Evolutionary conservation across 2,797 vertebrate species (phyloP).

Genomic region (Distichodus sexfasciatus): DNA sequence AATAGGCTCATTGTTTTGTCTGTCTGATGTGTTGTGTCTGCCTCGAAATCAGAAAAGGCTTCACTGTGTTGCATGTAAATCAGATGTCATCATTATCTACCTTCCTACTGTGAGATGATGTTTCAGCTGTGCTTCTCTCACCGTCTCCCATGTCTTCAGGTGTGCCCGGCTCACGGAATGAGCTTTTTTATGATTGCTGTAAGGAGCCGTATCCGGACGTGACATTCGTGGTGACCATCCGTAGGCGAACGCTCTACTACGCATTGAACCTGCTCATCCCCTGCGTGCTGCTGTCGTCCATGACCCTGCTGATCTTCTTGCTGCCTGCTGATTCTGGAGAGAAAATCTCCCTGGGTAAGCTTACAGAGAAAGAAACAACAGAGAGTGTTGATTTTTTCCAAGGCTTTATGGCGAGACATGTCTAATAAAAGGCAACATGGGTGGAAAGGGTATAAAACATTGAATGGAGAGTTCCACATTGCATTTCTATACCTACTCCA

Average conservation of each 20-base stretch:
- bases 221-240: conserved; percentile 76
- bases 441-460: not conserved
- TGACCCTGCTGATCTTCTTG: conserved; percentile 80
- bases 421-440: too few relatives aligned
- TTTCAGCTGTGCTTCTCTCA: not conserved
- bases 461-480: not conserved
- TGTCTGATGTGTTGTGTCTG: too few relatives aligned
- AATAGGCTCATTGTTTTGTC: too few relatives aligned
- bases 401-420: too few relatives aligned
- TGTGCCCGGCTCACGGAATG: conserved; percentile 71
- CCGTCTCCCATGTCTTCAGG: conserved; percentile 56
- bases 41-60: too few relatives aligned
- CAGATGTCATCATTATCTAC: too few relatives aligned
- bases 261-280: conserved; percentile 80
- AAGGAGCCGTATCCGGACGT: conserved; percentile 80
- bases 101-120: not conserved
- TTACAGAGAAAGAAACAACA: conserved; percentile 62
- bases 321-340: conserved; percentile 79
- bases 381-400: too few relatives aligned
- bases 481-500: too few relatives aligned
- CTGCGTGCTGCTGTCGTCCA: conserved; percentile 78
- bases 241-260: conserved; percentile 78
- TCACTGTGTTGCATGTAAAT: too few relatives aligned
- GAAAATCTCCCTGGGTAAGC: conserved; percentile 78
- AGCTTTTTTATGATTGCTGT: conserved; percentile 76